Percentiles rank a stretch among this genome's conserved stretches.
Conservation (phyloP, 2,888 invertebrate genomes). For the Sesamia inferens region DNA sequence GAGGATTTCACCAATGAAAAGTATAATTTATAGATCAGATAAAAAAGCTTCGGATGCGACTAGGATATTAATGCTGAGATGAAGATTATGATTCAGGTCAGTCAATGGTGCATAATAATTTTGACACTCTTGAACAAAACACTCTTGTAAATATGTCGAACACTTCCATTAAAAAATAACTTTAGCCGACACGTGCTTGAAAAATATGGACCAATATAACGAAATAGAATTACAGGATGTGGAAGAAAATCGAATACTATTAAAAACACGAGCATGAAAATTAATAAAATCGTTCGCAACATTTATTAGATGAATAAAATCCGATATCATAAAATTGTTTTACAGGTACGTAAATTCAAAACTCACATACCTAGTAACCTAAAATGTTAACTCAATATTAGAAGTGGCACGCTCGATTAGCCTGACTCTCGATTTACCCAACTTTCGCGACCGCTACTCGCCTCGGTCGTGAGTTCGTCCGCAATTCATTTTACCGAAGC, state of each 20-base stretch:
- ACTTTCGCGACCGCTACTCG: slow-evolving; percentile 41
- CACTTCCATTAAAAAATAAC: background rate
- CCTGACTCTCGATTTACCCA: slow-evolving; percentile 7
- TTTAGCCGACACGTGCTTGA: background rate
- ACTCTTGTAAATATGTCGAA: background rate
- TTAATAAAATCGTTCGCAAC: background rate
- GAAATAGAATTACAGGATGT: background rate
- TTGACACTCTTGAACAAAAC: background rate
- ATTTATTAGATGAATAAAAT: background rate
- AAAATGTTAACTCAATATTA: slow-evolving; percentile 19
- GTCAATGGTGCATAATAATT: background rate
- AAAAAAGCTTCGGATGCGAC: no score
- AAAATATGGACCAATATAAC: background rate
- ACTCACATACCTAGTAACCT: background rate
- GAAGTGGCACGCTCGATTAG: slow-evolving; percentile 53
- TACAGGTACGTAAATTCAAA: background rate
- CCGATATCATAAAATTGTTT: background rate
- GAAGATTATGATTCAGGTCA: no score
- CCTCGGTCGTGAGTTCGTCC: slow-evolving; percentile 63
- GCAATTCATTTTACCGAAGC: slow-evolving; percentile 82
- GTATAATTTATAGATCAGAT: background rate
- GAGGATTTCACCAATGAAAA: background rate
- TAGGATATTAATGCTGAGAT: no score
- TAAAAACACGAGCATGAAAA: background rate
- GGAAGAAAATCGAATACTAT: background rate